Conservation (phyloP, 2,113 vertebrate genomes). For the Tapirus terrestris region DNA sequence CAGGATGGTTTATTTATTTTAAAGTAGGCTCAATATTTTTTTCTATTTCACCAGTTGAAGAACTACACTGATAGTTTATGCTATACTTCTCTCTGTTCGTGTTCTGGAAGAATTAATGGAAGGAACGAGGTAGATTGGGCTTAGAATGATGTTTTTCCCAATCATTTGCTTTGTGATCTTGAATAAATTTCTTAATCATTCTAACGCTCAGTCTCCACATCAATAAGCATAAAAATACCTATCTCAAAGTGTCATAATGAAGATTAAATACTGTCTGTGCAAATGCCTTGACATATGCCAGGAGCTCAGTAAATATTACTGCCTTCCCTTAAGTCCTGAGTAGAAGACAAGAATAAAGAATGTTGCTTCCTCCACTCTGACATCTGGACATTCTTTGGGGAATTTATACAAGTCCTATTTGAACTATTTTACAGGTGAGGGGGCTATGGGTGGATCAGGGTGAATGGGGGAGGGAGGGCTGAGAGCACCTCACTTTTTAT, state of each 20-base stretch:
- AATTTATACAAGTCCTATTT: neutral
- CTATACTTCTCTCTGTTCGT: neutral
- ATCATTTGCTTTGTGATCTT: neutral
- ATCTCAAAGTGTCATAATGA: neutral
- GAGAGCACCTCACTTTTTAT: neutral
- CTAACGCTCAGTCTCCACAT: neutral
- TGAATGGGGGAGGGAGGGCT: neutral
- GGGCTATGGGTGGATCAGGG: neutral
- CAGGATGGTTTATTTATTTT: neutral
- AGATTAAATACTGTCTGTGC: neutral
- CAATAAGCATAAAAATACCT: neutral
- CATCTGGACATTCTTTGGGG: neutral
- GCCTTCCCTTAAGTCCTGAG: neutral
- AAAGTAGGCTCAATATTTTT: conserved; percentile 16
- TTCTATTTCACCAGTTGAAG: neutral
- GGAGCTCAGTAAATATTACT: neutral
- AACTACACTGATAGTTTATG: neutral
- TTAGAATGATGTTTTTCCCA: neutral
- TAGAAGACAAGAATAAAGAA: neutral
- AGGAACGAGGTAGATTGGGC: neutral
- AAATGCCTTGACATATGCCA: neutral
- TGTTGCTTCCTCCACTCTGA: neutral
- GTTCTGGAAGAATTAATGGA: neutral
- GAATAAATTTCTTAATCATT: conserved; percentile 10
- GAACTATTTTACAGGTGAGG: neutral